Conservation (phyloP, 2,797 vertebrate genomes). For the Coregonus ussuriensis region DNA sequence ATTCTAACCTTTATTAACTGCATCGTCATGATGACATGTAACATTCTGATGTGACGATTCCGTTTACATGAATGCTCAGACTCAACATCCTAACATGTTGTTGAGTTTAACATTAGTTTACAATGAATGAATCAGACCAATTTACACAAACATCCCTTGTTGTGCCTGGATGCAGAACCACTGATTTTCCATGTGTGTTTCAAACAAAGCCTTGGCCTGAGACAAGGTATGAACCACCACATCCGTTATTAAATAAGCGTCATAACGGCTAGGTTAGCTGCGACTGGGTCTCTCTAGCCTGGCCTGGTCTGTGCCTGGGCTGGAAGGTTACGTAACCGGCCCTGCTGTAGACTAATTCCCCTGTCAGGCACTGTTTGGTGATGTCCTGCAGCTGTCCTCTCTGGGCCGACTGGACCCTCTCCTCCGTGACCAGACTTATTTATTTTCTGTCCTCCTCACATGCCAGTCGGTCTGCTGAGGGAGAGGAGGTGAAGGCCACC, state of each 20-base stretch:
- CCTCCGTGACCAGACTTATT: slow-evolving; percentile 9
- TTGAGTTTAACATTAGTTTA: slow-evolving; percentile 35
- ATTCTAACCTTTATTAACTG: slow-evolving; percentile 12
- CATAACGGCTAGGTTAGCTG: slow-evolving; percentile 32
- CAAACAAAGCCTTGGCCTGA: slow-evolving; percentile 15
- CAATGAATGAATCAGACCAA: slow-evolving; percentile 23
- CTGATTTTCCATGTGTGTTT: slow-evolving; percentile 31
- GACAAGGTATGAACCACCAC: slow-evolving; percentile 29
- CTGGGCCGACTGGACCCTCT: background rate
- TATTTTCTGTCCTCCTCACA: slow-evolving; percentile 28
- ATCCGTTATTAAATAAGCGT: slow-evolving; percentile 44
- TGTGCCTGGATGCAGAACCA: slow-evolving; percentile 28
- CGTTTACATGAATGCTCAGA: slow-evolving; percentile 39
- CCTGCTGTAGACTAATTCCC: slow-evolving; percentile 12
- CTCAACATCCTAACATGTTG: slow-evolving; percentile 21
- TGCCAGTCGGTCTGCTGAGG: slow-evolving; percentile 5
- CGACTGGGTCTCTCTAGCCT: background rate
- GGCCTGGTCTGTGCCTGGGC: slow-evolving; percentile 14
- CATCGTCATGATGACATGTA: slow-evolving; percentile 15
- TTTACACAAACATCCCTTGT: slow-evolving; percentile 34
- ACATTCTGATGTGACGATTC: slow-evolving; percentile 30
- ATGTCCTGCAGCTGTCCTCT: slow-evolving; percentile 37
- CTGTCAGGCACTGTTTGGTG: slow-evolving; percentile 14
- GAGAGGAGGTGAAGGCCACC: slow-evolving; percentile 22
- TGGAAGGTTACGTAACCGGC: slow-evolving; percentile 23